Percentiles rank a stretch among this genome's conserved stretches.
phyloP scores from a whole-genome alignment of 2,797 vertebrate species.

The Clarias platycephalus region DNA sequence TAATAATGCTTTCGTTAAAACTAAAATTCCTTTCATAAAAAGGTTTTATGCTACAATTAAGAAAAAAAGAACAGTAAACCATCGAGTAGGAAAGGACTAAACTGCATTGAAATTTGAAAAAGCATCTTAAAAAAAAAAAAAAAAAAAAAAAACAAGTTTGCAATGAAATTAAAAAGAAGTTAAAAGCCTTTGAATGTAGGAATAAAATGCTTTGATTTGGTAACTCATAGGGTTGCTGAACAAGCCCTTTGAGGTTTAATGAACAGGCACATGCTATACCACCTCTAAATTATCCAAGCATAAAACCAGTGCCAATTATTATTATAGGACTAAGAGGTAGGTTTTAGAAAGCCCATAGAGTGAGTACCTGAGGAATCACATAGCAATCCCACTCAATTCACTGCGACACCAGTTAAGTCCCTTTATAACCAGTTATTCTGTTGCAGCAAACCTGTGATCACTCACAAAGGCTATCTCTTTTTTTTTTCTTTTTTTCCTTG shows the following conservation, averaged over 20 bases:
- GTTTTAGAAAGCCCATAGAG: constrained; percentile 60
- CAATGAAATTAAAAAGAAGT: not conserved
- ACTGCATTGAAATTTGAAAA: not conserved
- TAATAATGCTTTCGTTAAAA: constrained; percentile 8
- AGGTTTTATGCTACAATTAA: constrained; percentile 1
- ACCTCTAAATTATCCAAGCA: constrained; percentile 33
- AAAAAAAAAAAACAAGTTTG: not conserved
- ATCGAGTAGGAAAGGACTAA: not conserved
- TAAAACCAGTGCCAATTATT: constrained; percentile 57
- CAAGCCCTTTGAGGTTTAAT: constrained; percentile 25
- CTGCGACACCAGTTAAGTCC: constrained; percentile 41
- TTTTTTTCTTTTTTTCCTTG: not conserved
- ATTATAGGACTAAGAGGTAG: constrained; percentile 75
- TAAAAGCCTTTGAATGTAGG: not conserved
- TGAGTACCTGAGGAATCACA: constrained; percentile 71
- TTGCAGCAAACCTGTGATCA: constrained; percentile 46
- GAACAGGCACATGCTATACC: constrained; percentile 36
- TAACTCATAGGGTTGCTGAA: constrained; percentile 15
- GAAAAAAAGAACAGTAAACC: not conserved
- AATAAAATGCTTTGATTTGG: constrained; percentile 27
- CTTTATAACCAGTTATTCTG: constrained; percentile 33
- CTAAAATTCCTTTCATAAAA: not conserved
- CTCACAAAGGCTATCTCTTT: constrained; percentile 38
- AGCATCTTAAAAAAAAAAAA: not conserved
- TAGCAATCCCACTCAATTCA: constrained; percentile 56